Percentiles rank a stretch among this genome's conserved stretches.
Conservation (phyloP, 2,113 vertebrate species). For the Phaetusa simplex region DNA sequence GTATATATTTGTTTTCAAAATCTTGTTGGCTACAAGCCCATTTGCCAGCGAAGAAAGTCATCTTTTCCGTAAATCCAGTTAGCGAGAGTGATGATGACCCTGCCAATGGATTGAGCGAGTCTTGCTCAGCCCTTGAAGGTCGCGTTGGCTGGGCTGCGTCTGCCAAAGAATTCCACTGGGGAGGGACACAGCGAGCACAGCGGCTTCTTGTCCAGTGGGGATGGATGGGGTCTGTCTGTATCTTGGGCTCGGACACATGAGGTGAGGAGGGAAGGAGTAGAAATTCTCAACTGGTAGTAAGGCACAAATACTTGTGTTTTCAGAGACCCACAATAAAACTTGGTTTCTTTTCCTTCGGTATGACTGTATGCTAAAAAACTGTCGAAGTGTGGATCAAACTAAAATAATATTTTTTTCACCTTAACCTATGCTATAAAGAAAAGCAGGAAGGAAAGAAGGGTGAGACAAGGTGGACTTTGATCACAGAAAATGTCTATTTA, state of each 20-base stretch:
- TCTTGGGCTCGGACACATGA: neutral
- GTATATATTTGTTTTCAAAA: rapidly evolving
- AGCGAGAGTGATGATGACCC: rapidly evolving
- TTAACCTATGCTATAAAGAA: neutral
- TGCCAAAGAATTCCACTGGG: neutral
- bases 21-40: rapidly evolving
- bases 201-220: rapidly evolving
- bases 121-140: neutral
- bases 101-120: neutral
- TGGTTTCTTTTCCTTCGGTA: neutral
- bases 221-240: neutral
- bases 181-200: rapidly evolving
- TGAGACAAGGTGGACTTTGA: neutral
- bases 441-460: neutral
- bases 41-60: rapidly evolving
- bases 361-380: neutral
- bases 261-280: neutral
- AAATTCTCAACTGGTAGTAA: neutral
- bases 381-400: neutral
- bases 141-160: neutral
- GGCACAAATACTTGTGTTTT: neutral
- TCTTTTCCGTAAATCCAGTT: rapidly evolving
- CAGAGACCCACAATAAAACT: neutral
- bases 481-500: neutral
- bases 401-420: neutral